phyloP scores from a whole-genome alignment of 2,113 vertebrate species.

The Calidris pugnax region DNA sequence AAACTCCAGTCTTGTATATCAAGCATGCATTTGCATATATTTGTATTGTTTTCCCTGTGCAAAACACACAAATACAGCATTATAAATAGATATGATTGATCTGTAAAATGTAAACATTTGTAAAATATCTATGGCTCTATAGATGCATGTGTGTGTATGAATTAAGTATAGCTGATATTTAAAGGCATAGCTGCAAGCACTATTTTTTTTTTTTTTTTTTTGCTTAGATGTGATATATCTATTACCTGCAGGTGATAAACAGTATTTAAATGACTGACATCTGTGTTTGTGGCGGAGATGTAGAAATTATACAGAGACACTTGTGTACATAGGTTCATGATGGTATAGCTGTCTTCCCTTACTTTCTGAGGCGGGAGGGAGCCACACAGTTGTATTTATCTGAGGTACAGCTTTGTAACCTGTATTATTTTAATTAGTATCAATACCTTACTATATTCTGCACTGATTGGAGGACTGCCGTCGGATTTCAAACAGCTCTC shows the following conservation, averaged over 20 bases:
- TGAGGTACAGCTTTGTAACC: not conserved
- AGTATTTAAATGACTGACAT: not conserved
- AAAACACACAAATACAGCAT: not conserved
- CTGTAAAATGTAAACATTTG: not conserved
- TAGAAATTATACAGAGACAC: not conserved
- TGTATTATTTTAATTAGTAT: not conserved
- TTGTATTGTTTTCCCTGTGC: not conserved
- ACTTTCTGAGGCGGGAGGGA: not conserved
- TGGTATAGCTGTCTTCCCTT: not conserved
- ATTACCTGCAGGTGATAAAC: accelerated
- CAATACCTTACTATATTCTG: not conserved
- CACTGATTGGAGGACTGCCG: not conserved
- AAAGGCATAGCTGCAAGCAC: not conserved
- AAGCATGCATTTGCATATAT: not conserved
- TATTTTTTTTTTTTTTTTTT: not conserved
- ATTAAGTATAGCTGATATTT: not conserved
- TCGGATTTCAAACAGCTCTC: not conserved
- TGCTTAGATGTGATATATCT: not conserved
- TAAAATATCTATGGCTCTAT: not conserved
- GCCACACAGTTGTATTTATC: not conserved
- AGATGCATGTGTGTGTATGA: not conserved
- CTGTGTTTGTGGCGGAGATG: not conserved
- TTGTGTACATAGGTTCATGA: not conserved
- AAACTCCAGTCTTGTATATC: not conserved
- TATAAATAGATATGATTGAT: not conserved